Evolutionary conservation across 64 coral and sea anemone genomes (phyloP), one percentile per base, ranked within the genome.

Genomic region (Platygyra sinensis): DNA sequence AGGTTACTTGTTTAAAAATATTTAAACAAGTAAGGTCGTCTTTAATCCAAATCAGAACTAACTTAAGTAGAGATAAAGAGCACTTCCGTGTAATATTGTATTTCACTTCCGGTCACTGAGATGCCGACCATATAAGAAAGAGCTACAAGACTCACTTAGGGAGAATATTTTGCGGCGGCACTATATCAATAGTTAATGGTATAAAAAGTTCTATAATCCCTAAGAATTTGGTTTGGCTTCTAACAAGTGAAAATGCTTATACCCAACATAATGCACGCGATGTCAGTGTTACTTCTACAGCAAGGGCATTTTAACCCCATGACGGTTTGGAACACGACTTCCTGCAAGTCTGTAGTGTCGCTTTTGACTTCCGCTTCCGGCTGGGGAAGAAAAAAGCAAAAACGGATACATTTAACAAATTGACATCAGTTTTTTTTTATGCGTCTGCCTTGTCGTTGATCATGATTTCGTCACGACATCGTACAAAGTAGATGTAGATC

Each of bases 201-300:
- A 52, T 87, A 55, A 87, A 86, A 72, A 87, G 38, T 87, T 87
- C 65, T 87, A 72, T 72, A 17, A 87, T 87, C 20, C 65, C 67
- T 87, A 67, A 69, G 51, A 87, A 87, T 87, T 73, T 73, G 67
- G 84, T 50, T n/a, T n/a, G n/a, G 84, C 84, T 73, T 87, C 73
- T 87, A 87, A 87, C 74, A 77, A 18, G 36, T n/a, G n/a, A n/a
- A n/a, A n/a, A n/a, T n/a, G n/a, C n/a, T n/a, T n/a, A n/a, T n/a
- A n/a, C n/a, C n/a, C n/a, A n/a, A n/a, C n/a, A n/a, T n/a, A n/a
- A n/a, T n/a, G n/a, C n/a, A n/a, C n/a, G n/a, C n/a, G n/a, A n/a
- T n/a, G n/a, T n/a, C n/a, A n/a, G n/a, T n/a, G n/a, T n/a, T n/a
- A n/a, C n/a, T n/a, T n/a, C n/a, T n/a, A n/a, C n/a, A 16, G 4